Evolutionary conservation across 2,113 vertebrate species (phyloP), one percentile per base, ranked within the genome.

Genomic region (Entelurus aequoreus): DNA sequence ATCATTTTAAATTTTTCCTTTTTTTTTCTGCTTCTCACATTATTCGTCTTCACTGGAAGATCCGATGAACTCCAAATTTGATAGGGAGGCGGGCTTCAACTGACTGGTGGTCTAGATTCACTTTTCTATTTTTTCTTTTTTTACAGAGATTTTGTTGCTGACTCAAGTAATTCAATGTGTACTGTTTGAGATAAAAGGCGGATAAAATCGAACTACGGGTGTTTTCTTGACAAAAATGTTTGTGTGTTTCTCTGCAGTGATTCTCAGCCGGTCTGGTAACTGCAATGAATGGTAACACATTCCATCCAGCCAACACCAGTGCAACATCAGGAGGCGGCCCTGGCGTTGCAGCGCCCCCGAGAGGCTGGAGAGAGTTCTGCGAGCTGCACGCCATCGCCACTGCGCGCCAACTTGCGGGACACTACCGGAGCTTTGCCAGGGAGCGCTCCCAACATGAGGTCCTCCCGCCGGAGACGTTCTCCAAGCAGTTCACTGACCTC

Each of bases 331-430:
- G 80, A 77, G 83, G 82, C 64, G 78, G 81, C 71, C 74, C 70
- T n/a, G 76, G 76, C 48, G 69, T 85, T 51, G 78, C 75, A 72
- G 75, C 78, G 21, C 80, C 87, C 81, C 90, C 91, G 4, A 86
- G 91, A 74, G 92, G 93, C 92, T 98, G 97, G 97, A 92, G 92
- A 84, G 97, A 97, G 83, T 99, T 99, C 88, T 99, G 97, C 7
- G 95, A 99, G 92, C 90, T 92, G 71, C 95, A 98, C 16, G 97
- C 97, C 54, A 92, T 92, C 68, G 90, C 93, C 69, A 88, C 94
- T 0, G 95, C 97, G 65, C 91, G 90, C 78, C 93, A 97, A 77
- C 87, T 99, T 74, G 96, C 94, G 6, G 90, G 91, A 73, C 94
- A 97, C 75, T 99, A 98, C 88, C 91, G 91, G 81, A 92, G 88